Evolutionary conservation across 2,888 invertebrate genomes (phyloP).

Genomic region (Heliothis peltigera): DNA sequence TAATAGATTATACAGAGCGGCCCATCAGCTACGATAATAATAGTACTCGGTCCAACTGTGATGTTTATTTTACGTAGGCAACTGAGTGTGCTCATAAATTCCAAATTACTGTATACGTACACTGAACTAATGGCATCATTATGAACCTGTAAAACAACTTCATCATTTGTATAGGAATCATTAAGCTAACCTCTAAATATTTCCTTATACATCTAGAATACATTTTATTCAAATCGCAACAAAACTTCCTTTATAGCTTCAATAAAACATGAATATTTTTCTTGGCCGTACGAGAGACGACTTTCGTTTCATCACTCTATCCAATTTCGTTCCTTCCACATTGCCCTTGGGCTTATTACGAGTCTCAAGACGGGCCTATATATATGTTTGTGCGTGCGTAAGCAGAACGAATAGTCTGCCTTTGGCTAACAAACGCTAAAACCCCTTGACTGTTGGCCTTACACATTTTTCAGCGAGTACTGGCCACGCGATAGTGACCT

Average conservation of each 20-base stretch:
- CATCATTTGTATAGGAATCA: slow-evolving; percentile 42
- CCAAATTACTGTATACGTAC: neutral
- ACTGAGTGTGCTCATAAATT: neutral
- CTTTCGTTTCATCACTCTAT: slow-evolving; percentile 74
- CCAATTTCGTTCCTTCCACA: slow-evolving; percentile 71
- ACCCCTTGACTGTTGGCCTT: slow-evolving; percentile 54
- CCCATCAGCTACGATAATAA: slow-evolving; percentile 6
- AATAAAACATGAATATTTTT: slow-evolving; percentile 74
- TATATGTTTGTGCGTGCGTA: slow-evolving; percentile 65
- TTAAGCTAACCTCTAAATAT: slow-evolving; percentile 43
- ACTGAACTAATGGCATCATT: neutral
- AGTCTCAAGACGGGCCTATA: slow-evolving; percentile 62
- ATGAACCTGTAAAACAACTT: neutral
- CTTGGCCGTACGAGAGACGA: slow-evolving; percentile 56
- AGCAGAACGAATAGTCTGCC: slow-evolving; percentile 66
- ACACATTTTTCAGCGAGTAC: slow-evolving; percentile 62
- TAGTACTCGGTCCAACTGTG: neutral
- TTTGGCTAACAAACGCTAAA: slow-evolving; percentile 64
- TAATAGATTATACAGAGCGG: slow-evolving; percentile 27
- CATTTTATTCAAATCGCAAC: slow-evolving; percentile 58
- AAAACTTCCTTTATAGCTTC: slow-evolving; percentile 65
- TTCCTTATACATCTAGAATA: slow-evolving; percentile 39
- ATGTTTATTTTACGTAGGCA: neutral
- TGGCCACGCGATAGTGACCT: slow-evolving; percentile 53
- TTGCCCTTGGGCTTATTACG: slow-evolving; percentile 76